Base-by-base conservation (phyloP, 2,113 vertebrate genomes). In the Octodon degus region DNA sequence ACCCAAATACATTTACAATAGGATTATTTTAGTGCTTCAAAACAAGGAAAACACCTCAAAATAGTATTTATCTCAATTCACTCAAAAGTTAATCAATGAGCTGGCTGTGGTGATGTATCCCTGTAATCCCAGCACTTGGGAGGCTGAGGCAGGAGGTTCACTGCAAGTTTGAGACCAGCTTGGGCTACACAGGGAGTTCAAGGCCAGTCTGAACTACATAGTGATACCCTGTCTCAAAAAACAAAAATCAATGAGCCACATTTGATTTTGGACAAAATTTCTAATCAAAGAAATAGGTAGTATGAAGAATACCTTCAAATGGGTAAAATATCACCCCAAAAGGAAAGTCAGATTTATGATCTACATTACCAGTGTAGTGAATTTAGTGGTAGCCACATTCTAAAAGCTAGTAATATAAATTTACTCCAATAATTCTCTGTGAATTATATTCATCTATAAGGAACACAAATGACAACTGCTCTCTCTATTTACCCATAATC, bases 41-140 rank as follows among this genome's bases (percentile, higher is more conserved):
- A 88, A 68, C n/a, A 68, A 91, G 58, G 27, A 79, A 65, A 82
- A 40, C 72, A 89, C 65, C 43, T 43, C 40, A 76, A 47, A 76
- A 37, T 63, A 79, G 40, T 20, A 43, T 79, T 92, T 83, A 68
- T 43, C 60, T 83, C 32, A 72, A 17, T 72, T 43, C 60, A 83
- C 60, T 89, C 53, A 77, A n/a, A 92, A 82, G 60, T n/a, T 43
- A 86, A 83, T 63, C 67, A 19, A 6, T 43, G 58, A 96, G n/a
- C 65, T n/a, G n/a, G n/a, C 20, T 17, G 2, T 70, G 68, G n/a
- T 72, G 68, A 7, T 20, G n/a, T 17, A 70, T 8, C 7, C 34
- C n/a, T 37, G 9, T 40, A 40, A 72, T 72, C n/a, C 6, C n/a
- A 72, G n/a, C 68, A 37, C 9, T 72, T 10, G 2, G 34, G 32